phyloP scores from a whole-genome alignment of 2,888 invertebrate species.

The Dasysyrphus tricinctus region DNA sequence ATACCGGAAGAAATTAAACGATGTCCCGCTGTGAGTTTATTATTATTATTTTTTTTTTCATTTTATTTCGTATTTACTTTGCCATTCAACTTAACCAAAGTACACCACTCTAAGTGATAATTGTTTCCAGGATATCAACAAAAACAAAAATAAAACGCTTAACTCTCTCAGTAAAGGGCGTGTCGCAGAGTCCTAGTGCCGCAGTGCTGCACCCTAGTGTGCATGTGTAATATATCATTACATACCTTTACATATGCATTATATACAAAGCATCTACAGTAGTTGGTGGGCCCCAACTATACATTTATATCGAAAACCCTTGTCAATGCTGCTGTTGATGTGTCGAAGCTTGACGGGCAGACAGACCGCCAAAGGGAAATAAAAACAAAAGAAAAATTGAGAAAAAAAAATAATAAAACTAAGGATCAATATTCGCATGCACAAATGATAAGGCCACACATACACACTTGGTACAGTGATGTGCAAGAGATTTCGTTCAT shows the following conservation, averaged over 20 bases:
- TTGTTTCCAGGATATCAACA: conserved; percentile 65
- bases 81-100: conserved; percentile 37
- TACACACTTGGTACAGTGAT: neutral
- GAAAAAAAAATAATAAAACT: conserved; percentile 1
- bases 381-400: conserved; percentile 15
- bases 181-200: conserved; percentile 40
- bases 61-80: conserved; percentile 32
- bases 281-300: neutral
- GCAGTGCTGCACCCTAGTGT: conserved; percentile 60
- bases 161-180: conserved; percentile 40
- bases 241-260: neutral
- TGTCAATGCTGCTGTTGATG: conserved; percentile 60
- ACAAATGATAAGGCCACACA: conserved; percentile 53
- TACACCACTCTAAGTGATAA: conserved; percentile 60
- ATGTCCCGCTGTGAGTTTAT: conserved; percentile 55
- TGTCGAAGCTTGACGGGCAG: conserved; percentile 62
- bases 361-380: conserved; percentile 48
- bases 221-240: neutral
- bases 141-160: conserved; percentile 57
- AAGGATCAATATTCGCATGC: conserved; percentile 70
- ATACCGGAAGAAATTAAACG: conserved; percentile 47
- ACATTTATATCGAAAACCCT: conserved; percentile 32
- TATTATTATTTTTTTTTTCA: conserved; percentile 21
- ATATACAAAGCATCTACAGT: neutral
- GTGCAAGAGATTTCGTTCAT: neutral